Conservation (phyloP, 35 echinoderm and acorn worm genomes). For the Ophiothrix spiculata region DNA sequence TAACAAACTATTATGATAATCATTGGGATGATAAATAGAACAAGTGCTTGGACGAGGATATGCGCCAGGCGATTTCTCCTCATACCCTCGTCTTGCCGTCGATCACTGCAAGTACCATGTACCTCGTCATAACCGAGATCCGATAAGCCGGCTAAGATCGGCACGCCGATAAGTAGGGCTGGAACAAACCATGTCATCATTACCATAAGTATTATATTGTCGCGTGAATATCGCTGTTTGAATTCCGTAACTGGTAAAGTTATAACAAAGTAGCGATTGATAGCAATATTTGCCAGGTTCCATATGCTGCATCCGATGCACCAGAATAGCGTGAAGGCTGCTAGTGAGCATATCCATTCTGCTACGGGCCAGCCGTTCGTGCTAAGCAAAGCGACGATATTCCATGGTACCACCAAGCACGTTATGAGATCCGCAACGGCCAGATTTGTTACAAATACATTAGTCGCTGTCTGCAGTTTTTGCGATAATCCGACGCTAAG, state of each 20-base stretch:
- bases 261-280: conserved; percentile 24
- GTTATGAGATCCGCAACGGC: conserved; percentile 28
- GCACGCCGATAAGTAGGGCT: background rate
- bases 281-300: conserved; percentile 2
- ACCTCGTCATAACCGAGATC: conserved; percentile 26
- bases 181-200: conserved; percentile 23
- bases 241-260: background rate
- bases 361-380: background rate
- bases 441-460: conserved; percentile 34
- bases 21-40: conserved; percentile 50
- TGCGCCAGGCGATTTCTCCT: background rate
- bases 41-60: conserved; percentile 31
- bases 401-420: background rate
- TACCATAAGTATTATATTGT: background rate
- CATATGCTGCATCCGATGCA: conserved; percentile 25
- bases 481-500: conserved; percentile 26
- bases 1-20: conserved; percentile 62
- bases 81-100: background rate
- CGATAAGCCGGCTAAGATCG: background rate
- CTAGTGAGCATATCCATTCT: conserved; percentile 4
- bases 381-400: background rate
- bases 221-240: background rate
- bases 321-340: background rate
- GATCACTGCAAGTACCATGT: background rate
- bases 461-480: conserved; percentile 32